These are phyloP conservation scores for Nymphalis polychloros DNA, from an alignment of 2,888 invertebrate species.

Conservation along the genomic window DNA sequence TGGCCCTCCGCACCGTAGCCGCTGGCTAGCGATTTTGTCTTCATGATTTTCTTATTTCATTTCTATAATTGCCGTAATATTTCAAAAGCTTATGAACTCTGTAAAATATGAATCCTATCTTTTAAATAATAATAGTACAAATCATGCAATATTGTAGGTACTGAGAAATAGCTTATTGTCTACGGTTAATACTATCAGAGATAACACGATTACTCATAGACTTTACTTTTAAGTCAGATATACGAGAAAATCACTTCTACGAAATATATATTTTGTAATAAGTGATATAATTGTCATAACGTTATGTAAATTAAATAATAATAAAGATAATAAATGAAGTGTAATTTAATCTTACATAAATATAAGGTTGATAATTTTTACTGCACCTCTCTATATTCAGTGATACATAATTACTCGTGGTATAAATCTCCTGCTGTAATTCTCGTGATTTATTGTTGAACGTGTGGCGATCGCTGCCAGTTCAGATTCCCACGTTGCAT, in stretches of 20 bases:
- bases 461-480: slow-evolving; percentile 57
- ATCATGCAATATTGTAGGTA: no score
- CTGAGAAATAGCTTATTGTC: no score
- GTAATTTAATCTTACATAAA: slow-evolving; percentile 3
- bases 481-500: slow-evolving; percentile 54
- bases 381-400: slow-evolving; percentile 43
- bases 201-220: no score
- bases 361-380: slow-evolving; percentile 7
- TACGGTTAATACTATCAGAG: no score
- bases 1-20: slow-evolving; percentile 70
- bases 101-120: neutral
- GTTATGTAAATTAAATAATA: neutral
- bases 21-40: slow-evolving; percentile 60
- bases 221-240: no score
- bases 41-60: slow-evolving; percentile 60
- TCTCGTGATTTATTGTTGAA: slow-evolving; percentile 62
- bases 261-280: neutral
- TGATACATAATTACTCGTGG: slow-evolving; percentile 59
- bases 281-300: neutral
- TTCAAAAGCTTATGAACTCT: slow-evolving; percentile 48
- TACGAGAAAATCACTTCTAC: no score
- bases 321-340: slow-evolving; percentile 2
- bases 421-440: slow-evolving; percentile 63
- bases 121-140: neutral
- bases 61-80: slow-evolving; percentile 70